Conservation (phyloP, 2,113 vertebrate genomes). For the Phyllopteryx taeniolatus region DNA sequence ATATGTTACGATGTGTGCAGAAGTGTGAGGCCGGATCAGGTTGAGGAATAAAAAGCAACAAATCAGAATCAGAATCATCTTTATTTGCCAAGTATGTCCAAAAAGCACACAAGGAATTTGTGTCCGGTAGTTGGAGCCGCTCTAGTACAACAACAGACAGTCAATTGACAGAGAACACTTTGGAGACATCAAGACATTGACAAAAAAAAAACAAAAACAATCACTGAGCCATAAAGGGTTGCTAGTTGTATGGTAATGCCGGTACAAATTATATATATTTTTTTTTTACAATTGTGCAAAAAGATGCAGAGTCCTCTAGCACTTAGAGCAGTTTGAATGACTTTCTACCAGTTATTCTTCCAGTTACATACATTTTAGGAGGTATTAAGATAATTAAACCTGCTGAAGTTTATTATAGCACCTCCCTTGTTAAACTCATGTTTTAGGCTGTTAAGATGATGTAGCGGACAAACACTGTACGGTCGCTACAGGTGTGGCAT, state of each 20-base stretch:
- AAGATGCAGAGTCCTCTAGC: too few relatives aligned
- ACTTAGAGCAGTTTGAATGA: too few relatives aligned
- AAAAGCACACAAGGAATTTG: too few relatives aligned
- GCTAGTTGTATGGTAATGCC: too few relatives aligned
- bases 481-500: background rate
- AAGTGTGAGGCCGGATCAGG: background rate
- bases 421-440: slow-evolving; percentile 8
- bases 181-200: background rate
- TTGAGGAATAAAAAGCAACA: background rate
- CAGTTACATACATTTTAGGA: background rate
- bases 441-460: background rate
- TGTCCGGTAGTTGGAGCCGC: too few relatives aligned
- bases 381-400: background rate
- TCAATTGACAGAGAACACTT: too few relatives aligned
- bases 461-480: background rate
- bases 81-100: too few relatives aligned
- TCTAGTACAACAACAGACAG: too few relatives aligned
- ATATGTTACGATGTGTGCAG: background rate
- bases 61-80: background rate
- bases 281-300: too few relatives aligned
- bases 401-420: slow-evolving; percentile 1
- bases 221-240: too few relatives aligned
- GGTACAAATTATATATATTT: too few relatives aligned
- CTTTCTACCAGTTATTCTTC: background rate
- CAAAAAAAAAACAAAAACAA: too few relatives aligned